These are phyloP conservation scores for Punctoribates punctum DNA, from an alignment of 2,888 invertebrate genomes.

Conservation along the genomic window DNA sequence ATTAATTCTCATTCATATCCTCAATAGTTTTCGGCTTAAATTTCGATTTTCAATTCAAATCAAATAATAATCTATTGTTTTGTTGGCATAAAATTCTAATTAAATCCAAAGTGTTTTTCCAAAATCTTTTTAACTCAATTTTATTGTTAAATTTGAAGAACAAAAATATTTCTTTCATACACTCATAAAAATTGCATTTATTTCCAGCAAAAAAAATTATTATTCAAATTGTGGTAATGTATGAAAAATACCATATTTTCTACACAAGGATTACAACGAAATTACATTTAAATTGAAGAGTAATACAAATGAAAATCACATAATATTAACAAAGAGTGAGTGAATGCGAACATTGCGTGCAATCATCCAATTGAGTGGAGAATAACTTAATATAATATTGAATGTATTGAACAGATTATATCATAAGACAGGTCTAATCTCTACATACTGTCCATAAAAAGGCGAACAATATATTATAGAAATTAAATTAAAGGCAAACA, in stretches of 20 bases:
- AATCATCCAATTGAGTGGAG: background rate
- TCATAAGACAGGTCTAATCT: background rate
- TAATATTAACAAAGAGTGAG: slow-evolving; percentile 22
- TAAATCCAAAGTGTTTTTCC: background rate
- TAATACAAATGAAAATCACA: background rate
- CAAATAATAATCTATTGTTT: background rate
- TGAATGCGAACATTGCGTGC: slow-evolving; percentile 6
- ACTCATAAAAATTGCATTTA: too few species aligned
- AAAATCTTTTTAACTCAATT: background rate
- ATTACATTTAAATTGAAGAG: slow-evolving; percentile 5
- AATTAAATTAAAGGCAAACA: background rate
- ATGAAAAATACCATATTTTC: background rate
- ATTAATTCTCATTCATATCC: too few species aligned
- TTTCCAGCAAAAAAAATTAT: too few species aligned
- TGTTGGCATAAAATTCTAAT: slow-evolving; percentile 5
- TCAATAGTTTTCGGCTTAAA: too few species aligned
- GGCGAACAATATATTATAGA: background rate
- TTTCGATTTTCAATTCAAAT: background rate
- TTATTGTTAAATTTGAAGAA: too few species aligned
- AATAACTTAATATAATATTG: background rate
- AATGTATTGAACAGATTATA: slow-evolving; percentile 1
- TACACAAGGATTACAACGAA: background rate
- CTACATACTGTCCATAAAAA: background rate
- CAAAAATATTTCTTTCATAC: too few species aligned
- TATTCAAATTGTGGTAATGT: too few species aligned